Evolutionary conservation across 2,113 vertebrate genomes (phyloP), one percentile per base, ranked within the genome.

Genomic region (Lampris megalopsis): DNA sequence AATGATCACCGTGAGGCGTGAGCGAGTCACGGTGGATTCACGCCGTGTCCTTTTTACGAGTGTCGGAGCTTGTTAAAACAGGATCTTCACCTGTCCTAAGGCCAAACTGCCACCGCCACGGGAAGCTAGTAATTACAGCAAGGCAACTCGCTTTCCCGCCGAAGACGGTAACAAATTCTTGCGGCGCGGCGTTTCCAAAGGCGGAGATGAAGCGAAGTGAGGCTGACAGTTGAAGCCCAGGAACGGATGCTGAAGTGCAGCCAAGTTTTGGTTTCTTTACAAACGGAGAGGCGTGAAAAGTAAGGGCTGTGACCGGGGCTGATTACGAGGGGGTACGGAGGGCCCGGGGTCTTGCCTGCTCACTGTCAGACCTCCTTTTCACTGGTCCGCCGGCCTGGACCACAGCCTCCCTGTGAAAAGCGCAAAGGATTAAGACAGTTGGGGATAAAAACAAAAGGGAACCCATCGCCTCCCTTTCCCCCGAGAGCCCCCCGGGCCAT

Each of bases 341-440:
- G 66, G 24, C 24, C 8, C 38, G 11, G n/a, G 50, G 63, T 86
- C 74, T 87, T 71, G 71, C 54, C 60, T 67, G 60, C 41, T 75
- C 53, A 71, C 54, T 71, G 75, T 74, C 62, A 42, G 58, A 11
- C 2, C 24, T 24, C 38, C 81, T 62, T 79, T 82, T 66, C 56
- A 64, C 43, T 53, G 48, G 54, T 71, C 75, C 63, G 38, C 24
- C 35, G 47, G 63, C n/a, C 45, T 71, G 58, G 35, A 71, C 63
- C 35, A 57, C 67, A 65, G 77, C 61, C 67, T 70, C 62, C 68
- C 80, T 10, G 66, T 84, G 65, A 85, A 85, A 82, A 86, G 71
- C 73, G 64, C 45, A 80, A 24, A 81, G 81, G 83, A 85, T 91
- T 86, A 83, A 90, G 86, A 91, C 85, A 88, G 85, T 78, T 68